Conservation (phyloP, 2,888 invertebrate genomes). For the Panopea generosa region DNA sequence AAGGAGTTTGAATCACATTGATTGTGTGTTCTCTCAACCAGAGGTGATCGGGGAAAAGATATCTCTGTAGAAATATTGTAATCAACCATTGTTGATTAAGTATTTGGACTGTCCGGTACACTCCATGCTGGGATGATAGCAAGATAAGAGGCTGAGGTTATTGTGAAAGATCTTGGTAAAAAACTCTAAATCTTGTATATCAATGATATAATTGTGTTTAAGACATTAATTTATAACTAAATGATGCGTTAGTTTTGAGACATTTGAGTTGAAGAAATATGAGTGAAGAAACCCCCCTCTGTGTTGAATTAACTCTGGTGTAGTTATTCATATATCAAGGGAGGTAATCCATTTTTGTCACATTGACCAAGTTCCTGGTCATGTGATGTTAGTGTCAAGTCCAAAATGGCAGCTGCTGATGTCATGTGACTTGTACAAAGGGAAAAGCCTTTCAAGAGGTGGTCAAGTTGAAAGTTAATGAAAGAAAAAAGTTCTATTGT, state of each 20-base stretch:
- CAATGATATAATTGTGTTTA: no score
- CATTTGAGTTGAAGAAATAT: neutral
- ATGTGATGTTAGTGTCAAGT: no score
- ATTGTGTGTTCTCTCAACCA: neutral
- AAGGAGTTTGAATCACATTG: neutral
- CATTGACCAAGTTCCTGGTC: no score
- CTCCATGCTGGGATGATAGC: neutral
- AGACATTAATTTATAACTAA: no score
- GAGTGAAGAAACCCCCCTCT: neutral
- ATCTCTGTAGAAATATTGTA: neutral
- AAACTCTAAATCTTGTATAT: neutral
- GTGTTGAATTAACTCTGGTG: no score
- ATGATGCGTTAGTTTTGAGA: no score
- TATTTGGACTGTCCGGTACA: no score
- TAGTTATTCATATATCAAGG: no score
- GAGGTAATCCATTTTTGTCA: no score
- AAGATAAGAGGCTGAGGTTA: no score
- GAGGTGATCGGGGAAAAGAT: neutral
- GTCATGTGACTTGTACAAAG: no score
- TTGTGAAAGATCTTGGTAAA: neutral
- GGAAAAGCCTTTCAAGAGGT: conserved; percentile 46
- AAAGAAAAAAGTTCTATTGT: neutral
- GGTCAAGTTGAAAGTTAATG: conserved; percentile 12
- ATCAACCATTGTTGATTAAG: neutral
- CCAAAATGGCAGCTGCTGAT: no score